Evolutionary conservation across 2,113 vertebrate species (phyloP).

Genomic region (Crotalus tigris): DNA sequence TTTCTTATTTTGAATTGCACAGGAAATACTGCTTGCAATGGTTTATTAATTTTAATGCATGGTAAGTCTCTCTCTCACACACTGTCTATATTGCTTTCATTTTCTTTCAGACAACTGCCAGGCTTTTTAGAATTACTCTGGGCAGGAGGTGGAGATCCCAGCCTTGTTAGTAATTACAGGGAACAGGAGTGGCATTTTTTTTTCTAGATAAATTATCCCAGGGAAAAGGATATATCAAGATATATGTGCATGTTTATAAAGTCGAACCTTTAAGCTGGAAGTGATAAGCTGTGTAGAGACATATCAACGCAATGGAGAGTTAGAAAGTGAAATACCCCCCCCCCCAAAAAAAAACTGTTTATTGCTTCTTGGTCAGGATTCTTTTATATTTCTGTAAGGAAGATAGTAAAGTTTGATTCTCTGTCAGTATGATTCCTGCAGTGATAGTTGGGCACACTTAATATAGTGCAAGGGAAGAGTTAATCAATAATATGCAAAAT

Average conservation of each 20-base stretch:
- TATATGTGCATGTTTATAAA: not conserved
- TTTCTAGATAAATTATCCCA: not conserved
- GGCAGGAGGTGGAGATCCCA: not conserved
- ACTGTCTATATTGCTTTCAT: not conserved
- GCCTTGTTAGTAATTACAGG: not conserved
- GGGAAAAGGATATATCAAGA: not conserved
- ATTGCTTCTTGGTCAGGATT: not conserved
- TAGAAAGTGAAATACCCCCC: not conserved
- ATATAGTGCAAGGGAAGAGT: constrained; percentile 17
- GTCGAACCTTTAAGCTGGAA: not conserved
- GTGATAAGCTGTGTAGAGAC: not conserved
- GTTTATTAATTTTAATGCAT: not conserved
- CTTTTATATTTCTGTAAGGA: constrained; percentile 23
- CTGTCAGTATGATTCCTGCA: constrained; percentile 8
- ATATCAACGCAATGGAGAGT: not conserved
- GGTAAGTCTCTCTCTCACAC: not conserved
- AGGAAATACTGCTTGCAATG: not conserved
- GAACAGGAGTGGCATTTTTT: not conserved
- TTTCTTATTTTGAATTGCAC: not conserved
- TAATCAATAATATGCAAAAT: constrained; percentile 15
- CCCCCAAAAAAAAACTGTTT: too few species aligned
- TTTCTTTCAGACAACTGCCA: not conserved
- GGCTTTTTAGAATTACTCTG: not conserved
- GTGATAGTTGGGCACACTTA: constrained; percentile 18
- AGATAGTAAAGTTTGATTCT: constrained; percentile 27